Base-by-base conservation (phyloP, 23 tunicate species). In the Styela plicata region DNA sequence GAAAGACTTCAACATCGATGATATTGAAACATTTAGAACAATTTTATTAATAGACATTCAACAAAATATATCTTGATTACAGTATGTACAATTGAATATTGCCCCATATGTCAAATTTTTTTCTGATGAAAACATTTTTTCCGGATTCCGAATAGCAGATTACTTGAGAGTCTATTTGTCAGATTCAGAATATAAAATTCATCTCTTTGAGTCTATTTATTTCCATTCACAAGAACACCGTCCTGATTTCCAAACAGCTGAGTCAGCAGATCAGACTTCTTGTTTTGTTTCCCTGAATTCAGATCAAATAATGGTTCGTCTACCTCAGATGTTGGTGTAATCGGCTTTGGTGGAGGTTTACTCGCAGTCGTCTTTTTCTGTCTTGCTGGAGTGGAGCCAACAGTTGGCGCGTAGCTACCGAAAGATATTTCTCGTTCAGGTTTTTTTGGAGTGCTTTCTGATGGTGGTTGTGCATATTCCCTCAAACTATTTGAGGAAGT, bases 261-360 rank as follows among this genome's bases (percentile, higher is more conserved):
- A 23, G 71, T 28, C 26, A 89, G 29, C 19, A 89, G 71, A 44
- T 89, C 88, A 20, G 81, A 69, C 30, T 85, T 85, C 80, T 86
- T 90, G 26, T 37, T 66, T 33, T 52, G 24, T 44, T 90, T 90
- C 28, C 90, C 96, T 63, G 84, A 80, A 30, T 44, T 75, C 52
- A 90, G 79, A 71, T 90, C 96, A 20, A 90, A 74, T 36, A 90
- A 63, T 1, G 96, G 96, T 82, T 90, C 96, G 78, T 90, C 96
- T 2, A 79, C 22, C n/a, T 83, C 87, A 64, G 83, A 82, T 2
- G 52, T 75, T 18, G 85, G 36, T 31, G 78, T 23, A 2, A 34
- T 63, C 27, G 81, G 64, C 21, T 33, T 26, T 25, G 82, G 3
- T 24, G 27, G n/a, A 31, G 37, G 52, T 10, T 34, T 64, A 22